Percentiles rank a stretch among this genome's conserved stretches.
Conservation (phyloP, 2,888 invertebrate species). For the Pristionchus japonicus region DNA sequence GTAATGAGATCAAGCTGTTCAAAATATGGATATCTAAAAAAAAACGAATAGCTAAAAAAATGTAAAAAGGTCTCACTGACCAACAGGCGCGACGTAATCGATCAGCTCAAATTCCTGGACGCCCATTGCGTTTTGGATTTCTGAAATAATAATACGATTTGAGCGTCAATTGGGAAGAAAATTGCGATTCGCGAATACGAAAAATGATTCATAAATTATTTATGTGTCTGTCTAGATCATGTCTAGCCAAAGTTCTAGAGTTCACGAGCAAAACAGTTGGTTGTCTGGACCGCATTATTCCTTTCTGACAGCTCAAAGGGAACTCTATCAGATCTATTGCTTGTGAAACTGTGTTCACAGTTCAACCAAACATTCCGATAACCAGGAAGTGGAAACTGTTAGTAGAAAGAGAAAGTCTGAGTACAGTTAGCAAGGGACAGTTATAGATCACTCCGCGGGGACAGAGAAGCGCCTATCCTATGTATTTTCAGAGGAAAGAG, state of each 20-base stretch:
- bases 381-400: not conserved
- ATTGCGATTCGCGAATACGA: too few species aligned
- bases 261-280: too few species aligned
- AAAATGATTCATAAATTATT: too few species aligned
- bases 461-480: too few species aligned
- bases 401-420: not conserved
- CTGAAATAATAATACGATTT: not conserved
- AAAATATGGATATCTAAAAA: not conserved
- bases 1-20: too few species aligned
- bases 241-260: too few species aligned
- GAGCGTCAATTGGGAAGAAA: not conserved
- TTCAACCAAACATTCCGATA: not conserved
- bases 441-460: too few species aligned
- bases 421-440: too few species aligned
- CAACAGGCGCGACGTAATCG: constrained; percentile 41
- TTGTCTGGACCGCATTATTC: too few species aligned
- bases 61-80: not conserved
- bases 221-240: too few species aligned
- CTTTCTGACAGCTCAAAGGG: not conserved
- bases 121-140: not conserved
- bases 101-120: constrained; percentile 30
- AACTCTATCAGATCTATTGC: not conserved
- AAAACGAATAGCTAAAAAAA: not conserved
- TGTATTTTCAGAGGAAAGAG: too few species aligned
- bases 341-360: not conserved